Percentiles rank a stretch among this genome's conserved stretches.
Conservation (phyloP, 1,140 invertebrate species). For the Trialeurodes vaporariorum region DNA sequence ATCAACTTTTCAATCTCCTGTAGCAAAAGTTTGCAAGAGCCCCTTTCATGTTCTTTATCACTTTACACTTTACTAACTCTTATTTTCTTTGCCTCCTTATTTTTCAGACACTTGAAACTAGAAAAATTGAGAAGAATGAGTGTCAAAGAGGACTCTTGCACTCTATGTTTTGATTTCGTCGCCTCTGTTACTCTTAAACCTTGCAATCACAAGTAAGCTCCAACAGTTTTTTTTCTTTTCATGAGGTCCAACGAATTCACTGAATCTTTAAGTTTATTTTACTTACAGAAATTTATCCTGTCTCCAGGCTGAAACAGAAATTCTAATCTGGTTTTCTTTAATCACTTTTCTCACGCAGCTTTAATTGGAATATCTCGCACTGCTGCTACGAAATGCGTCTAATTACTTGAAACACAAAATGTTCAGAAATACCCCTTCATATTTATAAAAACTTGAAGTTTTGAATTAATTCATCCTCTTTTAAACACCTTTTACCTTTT, state of each 20-base stretch:
- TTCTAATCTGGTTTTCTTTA: not conserved
- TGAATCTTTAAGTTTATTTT: constrained; percentile 10
- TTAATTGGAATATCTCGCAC: not conserved
- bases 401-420: no score
- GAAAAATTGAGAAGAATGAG: constrained; percentile 58
- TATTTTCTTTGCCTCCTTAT: no score
- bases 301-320: not conserved
- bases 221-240: constrained; percentile 20
- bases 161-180: constrained; percentile 70
- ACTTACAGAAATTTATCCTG: not conserved
- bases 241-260: no score
- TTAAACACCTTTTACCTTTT: no score
- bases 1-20: no score
- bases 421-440: no score
- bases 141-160: constrained; percentile 75
- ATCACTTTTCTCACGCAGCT: not conserved
- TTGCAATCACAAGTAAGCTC: constrained; percentile 68
- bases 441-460: no score
- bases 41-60: no score
- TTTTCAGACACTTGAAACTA: constrained; percentile 56
- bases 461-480: no score
- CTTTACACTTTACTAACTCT: no score
- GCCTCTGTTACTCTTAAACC: constrained; percentile 62
- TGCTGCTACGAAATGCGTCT: no score
- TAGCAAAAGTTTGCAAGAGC: no score